Base-by-base conservation (phyloP, 2,113 vertebrate genomes). In the Hucho hucho region DNA sequence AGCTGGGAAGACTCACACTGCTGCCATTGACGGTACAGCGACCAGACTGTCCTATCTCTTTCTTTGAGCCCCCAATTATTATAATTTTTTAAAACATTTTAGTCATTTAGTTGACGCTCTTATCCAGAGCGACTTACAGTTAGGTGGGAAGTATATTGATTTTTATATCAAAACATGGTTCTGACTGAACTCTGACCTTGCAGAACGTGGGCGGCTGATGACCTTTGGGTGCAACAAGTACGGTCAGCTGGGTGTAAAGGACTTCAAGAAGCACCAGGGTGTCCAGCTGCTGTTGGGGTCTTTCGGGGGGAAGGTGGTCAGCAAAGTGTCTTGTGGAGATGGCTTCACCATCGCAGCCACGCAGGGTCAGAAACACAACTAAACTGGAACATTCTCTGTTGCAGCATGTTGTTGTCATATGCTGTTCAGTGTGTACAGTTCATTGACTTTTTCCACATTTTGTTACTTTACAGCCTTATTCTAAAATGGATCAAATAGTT, bases 151-250 rank as follows among this genome's bases (percentile, higher is more conserved):
- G 28, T 11, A 29, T 22, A 20, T 29, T 37, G 0, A 14, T 28
- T 24, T 26, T 69, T 61, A 7, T 73, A 26, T 71, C 1, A 0
- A 59, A 18, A n/a, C 3, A 0, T 79, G 1, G 28, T 65, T 58
- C 37, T 4, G 43, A 11, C 2, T 65, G 25, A 64, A 67, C 28
- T 88, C 28, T 86, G 78, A 20, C 4, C 76, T 82, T 25, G 58
- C 88, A 99, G 98, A 94, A 73, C 93, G 96, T 64, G 97, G 97
- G 64, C 95, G 96, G 32, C 90, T 99, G 78, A 90, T 98, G 87
- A 99, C 97, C 16, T 99, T 98, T 22, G 98, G 97, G 64, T 97
- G 95, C 86, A 99, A 99, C 90, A 98, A 97, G 83, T 99, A 94
- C 0, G 98, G 98, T 5, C 98, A 99, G 89, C 92, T 97, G 75